Evolutionary conservation across 2,888 invertebrate genomes (phyloP).

Genomic region (Malacosoma neustria): DNA sequence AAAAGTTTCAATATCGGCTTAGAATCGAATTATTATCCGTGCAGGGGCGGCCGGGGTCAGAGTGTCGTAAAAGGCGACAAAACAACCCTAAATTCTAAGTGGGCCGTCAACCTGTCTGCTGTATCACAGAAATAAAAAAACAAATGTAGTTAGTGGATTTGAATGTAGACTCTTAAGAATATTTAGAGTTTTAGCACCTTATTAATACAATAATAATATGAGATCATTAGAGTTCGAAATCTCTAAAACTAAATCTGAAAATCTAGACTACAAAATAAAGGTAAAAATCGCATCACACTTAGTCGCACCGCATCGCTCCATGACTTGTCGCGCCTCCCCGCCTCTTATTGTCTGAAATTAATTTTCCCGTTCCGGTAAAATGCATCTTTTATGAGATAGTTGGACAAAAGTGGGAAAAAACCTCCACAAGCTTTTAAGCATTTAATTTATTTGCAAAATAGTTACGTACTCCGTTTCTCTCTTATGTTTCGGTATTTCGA

Average conservation of each 20-base stretch:
- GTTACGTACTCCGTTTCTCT: conserved; percentile 15
- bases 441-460: conserved; percentile 28
- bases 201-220: too few species aligned
- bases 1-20: too few species aligned
- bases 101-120: not conserved
- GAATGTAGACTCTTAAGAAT: too few species aligned
- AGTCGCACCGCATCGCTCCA: conserved; percentile 7
- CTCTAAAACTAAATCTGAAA: conserved; percentile 13
- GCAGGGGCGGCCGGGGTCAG: too few species aligned
- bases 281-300: not conserved
- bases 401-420: conserved; percentile 45
- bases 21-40: too few species aligned
- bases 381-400: conserved; percentile 66
- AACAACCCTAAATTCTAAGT: too few species aligned
- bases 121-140: too few species aligned
- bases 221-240: too few species aligned
- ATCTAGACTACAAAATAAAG: conserved; percentile 12
- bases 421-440: conserved; percentile 24
- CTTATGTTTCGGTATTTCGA: too few species aligned
- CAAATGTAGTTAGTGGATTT: not conserved
- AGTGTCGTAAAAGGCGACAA: too few species aligned
- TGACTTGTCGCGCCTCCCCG: conserved; percentile 26
- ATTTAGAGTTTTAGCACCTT: too few species aligned
- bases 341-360: conserved; percentile 58
- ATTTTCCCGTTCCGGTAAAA: conserved; percentile 59